These are phyloP conservation scores for Pyrochroa serraticornis DNA, from an alignment of 2,888 invertebrate genomes.

Conservation along the genomic window DNA sequence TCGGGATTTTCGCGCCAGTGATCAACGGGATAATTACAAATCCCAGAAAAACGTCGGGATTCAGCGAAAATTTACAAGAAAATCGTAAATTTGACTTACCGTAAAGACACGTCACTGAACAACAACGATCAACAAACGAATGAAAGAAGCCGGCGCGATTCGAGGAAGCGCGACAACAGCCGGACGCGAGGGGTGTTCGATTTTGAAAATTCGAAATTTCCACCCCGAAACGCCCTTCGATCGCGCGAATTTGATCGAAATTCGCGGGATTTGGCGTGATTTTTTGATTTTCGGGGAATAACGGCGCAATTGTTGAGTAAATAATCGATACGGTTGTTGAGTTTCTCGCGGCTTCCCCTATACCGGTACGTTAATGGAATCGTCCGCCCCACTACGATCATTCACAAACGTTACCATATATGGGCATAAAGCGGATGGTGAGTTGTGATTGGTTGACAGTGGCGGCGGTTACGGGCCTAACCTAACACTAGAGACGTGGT, in stretches of 20 bases:
- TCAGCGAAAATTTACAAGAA: conserved; percentile 9
- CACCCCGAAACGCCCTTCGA: conserved; percentile 6
- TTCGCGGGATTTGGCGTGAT: background rate
- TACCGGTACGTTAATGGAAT: conserved; percentile 48
- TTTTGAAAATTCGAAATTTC: conserved; percentile 47
- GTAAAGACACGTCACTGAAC: conserved; percentile 55
- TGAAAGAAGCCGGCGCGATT: conserved; percentile 54
- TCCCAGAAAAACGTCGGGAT: conserved; percentile 8
- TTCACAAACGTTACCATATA: conserved; percentile 79
- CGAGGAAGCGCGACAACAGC: conserved; percentile 44
- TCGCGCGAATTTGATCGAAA: background rate
- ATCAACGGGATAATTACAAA: background rate
- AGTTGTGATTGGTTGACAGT: conserved; percentile 67
- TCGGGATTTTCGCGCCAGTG: background rate
- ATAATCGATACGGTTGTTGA: conserved; percentile 23
- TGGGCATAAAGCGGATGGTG: conserved; percentile 77
- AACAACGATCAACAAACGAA: conserved; percentile 53
- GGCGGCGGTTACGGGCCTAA: conserved; percentile 26
- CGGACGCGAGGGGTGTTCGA: conserved; percentile 43
- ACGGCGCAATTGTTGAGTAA: conserved; percentile 2
- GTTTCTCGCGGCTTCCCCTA: conserved; percentile 46
- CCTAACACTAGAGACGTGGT: conserved; percentile 33
- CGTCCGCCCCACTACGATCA: conserved; percentile 62
- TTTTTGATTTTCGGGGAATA: background rate
- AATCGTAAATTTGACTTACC: conserved; percentile 46